Percentiles rank a stretch among this genome's conserved stretches.
These are phyloP conservation scores for Cebidichthys violaceus DNA, from an alignment of 2,113 vertebrate species.

Conservation along the genomic window DNA sequence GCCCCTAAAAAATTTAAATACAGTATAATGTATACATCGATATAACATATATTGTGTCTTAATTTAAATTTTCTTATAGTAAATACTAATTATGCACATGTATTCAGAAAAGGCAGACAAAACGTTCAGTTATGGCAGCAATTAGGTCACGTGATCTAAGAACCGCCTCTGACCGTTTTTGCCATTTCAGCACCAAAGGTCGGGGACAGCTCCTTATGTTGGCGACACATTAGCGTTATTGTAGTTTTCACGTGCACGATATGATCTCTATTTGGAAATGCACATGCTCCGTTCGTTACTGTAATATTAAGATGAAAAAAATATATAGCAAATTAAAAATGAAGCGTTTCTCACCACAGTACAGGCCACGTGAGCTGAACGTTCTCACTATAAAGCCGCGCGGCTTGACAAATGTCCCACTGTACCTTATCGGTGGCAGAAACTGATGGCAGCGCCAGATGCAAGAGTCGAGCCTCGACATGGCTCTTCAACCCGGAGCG, in stretches of 20 bases:
- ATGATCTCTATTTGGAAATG: neutral
- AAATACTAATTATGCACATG: neutral
- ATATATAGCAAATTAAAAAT: neutral
- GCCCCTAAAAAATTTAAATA: neutral
- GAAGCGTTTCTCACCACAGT: neutral
- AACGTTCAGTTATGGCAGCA: neutral
- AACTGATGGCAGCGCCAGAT: constrained; percentile 74
- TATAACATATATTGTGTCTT: neutral
- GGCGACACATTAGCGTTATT: constrained; percentile 19
- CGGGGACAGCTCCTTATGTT: constrained; percentile 79
- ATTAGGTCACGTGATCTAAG: constrained; percentile 45
- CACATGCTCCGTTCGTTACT: neutral
- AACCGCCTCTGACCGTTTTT: constrained; percentile 23
- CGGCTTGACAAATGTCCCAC: neutral
- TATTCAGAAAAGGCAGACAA: neutral
- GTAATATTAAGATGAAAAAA: neutral
- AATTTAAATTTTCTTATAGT: too few relatives aligned
- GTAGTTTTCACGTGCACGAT: constrained; percentile 19
- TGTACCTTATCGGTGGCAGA: constrained; percentile 81
- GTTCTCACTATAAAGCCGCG: neutral
- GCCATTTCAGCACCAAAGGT: constrained; percentile 82
- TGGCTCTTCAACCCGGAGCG: constrained; percentile 46
- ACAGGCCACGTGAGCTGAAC: too few relatives aligned
- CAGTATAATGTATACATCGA: neutral
- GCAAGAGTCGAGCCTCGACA: constrained; percentile 56